Conservation (phyloP, 2,888 invertebrate genomes). For the Gonocerus acuteangulatus region DNA sequence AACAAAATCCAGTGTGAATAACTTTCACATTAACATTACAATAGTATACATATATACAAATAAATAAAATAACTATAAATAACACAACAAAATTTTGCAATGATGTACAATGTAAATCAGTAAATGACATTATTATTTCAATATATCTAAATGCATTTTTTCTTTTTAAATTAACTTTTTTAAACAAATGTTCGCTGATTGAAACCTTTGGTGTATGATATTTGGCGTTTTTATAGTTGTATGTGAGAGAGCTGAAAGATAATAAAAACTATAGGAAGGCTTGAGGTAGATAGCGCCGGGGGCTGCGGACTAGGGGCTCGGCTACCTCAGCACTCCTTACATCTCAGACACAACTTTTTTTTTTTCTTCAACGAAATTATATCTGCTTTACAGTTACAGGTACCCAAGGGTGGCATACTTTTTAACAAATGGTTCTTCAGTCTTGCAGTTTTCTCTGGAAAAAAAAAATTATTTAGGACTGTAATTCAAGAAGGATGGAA, state of each 20-base stretch:
- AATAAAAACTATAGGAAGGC: conserved; percentile 14
- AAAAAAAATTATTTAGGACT: conserved; percentile 39
- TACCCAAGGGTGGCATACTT: conserved; percentile 89
- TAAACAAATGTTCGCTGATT: conserved; percentile 13
- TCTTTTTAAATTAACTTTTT: neutral
- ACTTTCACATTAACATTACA: neutral
- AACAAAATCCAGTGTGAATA: conserved; percentile 7
- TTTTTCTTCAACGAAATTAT: conserved; percentile 1
- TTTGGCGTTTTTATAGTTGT: conserved; percentile 15
- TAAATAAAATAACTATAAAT: conserved; percentile 3
- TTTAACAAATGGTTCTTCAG: conserved; percentile 86
- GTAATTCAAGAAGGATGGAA: conserved; percentile 29
- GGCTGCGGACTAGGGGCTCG: neutral
- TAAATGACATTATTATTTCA: conserved; percentile 23
- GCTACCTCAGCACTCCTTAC: neutral
- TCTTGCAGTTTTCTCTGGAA: conserved; percentile 75
- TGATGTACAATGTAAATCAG: conserved; percentile 12
- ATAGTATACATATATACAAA: conserved; percentile 10
- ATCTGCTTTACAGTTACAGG: conserved; percentile 51
- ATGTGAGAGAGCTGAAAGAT: conserved; percentile 13
- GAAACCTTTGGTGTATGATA: conserved; percentile 19
- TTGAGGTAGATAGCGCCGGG: conserved; percentile 15
- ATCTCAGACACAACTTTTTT: conserved; percentile 1
- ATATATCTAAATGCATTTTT: conserved; percentile 18
- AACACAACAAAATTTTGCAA: neutral